These are phyloP conservation scores for Pteropus alecto DNA, from an alignment of 2,113 vertebrate species.

Conservation along the genomic window DNA sequence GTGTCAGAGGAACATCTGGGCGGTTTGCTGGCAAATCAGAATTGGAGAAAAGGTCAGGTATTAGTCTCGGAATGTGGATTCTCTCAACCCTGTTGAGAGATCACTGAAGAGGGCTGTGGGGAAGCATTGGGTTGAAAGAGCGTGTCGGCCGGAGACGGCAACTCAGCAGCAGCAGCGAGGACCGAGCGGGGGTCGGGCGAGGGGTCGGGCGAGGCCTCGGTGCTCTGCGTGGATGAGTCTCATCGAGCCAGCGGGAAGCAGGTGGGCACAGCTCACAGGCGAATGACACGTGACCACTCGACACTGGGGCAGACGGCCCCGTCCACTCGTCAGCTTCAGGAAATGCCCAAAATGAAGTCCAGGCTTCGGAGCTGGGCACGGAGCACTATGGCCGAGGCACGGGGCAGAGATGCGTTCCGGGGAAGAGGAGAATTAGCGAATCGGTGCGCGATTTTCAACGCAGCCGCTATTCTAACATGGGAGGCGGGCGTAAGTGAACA, in stretches of 20 bases:
- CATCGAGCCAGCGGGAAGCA: fast-evolving
- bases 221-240: fast-evolving
- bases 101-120: not conserved
- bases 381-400: fast-evolving
- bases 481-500: not conserved
- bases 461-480: not conserved
- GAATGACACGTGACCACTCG: not conserved
- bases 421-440: not conserved
- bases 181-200: too few relatives aligned
- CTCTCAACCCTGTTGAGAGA: not conserved
- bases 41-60: not conserved
- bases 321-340: not conserved
- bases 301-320: fast-evolving
- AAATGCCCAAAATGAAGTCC: not conserved
- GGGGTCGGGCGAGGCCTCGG: fast-evolving
- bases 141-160: not conserved
- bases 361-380: not conserved
- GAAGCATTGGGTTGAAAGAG: not conserved
- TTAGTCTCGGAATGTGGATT: not conserved
- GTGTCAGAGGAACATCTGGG: not conserved
- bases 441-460: not conserved
- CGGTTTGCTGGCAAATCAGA: not conserved
- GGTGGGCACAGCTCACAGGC: not conserved
- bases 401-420: too few relatives aligned
- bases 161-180: not conserved